phyloP scores from a whole-genome alignment of 2,797 vertebrate species.

The Melanotaenia parkinsoni region DNA sequence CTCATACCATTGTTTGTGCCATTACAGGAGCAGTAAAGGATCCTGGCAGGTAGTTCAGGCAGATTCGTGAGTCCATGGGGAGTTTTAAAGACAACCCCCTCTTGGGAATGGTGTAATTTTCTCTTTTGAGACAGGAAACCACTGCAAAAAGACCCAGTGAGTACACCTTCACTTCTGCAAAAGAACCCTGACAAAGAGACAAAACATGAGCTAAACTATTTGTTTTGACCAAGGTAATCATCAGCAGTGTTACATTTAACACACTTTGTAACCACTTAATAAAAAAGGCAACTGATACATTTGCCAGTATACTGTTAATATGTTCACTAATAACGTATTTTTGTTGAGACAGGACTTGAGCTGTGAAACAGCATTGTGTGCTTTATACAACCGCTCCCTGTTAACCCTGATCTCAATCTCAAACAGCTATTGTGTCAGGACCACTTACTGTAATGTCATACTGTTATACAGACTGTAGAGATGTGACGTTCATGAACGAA shows the following conservation, averaged over 20 bases:
- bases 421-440: too few species aligned
- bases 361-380: not conserved
- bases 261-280: not conserved
- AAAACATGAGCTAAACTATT: not conserved
- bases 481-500: too few species aligned
- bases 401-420: too few species aligned
- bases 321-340: too few species aligned
- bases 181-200: slow-evolving; percentile 77
- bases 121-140: slow-evolving; percentile 88
- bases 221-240: too few species aligned
- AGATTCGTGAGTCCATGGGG: slow-evolving; percentile 85
- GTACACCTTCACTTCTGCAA: slow-evolving; percentile 87
- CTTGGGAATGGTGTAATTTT: slow-evolving; percentile 87
- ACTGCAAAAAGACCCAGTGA: slow-evolving; percentile 90
- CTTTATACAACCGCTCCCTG: not conserved
- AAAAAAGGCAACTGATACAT: not conserved
- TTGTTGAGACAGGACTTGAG: not conserved
- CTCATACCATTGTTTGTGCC: slow-evolving; percentile 81
- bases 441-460: too few species aligned
- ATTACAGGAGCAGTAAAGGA: slow-evolving; percentile 83
- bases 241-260: too few species aligned
- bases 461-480: too few species aligned
- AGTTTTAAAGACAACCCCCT: slow-evolving; percentile 84
- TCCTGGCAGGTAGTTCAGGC: slow-evolving; percentile 85
- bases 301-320: too few species aligned